Conservation (phyloP, 2,113 vertebrate genomes). For the Columba livia region DNA sequence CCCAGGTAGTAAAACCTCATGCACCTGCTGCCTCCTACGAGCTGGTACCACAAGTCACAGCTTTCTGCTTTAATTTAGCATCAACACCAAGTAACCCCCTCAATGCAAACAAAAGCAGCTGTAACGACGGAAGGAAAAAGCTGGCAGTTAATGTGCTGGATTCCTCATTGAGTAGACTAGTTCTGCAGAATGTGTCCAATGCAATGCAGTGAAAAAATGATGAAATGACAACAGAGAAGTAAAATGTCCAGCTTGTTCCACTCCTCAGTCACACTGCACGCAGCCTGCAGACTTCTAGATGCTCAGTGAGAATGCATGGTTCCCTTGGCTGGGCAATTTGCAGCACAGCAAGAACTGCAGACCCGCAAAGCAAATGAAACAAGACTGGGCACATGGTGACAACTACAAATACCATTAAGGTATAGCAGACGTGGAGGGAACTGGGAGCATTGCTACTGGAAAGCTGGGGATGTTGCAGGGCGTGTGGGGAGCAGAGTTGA, state of each 20-base stretch:
- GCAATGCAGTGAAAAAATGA: not conserved
- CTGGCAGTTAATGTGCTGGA: not conserved
- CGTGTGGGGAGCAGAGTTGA: not conserved
- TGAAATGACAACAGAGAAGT: not conserved
- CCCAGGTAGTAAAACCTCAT: not conserved
- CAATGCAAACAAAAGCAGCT: not conserved
- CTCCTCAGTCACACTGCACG: not conserved
- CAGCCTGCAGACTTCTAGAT: not conserved
- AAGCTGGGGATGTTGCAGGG: not conserved
- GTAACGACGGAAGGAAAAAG: accelerated
- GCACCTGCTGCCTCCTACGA: not conserved
- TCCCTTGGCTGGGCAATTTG: not conserved
- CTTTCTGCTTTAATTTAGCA: not conserved
- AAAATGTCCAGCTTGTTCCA: not conserved
- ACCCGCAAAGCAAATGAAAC: not conserved
- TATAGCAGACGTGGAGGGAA: not conserved
- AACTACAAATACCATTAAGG: not conserved
- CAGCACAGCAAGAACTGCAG: not conserved
- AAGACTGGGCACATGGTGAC: not conserved
- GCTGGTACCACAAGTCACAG: not conserved
- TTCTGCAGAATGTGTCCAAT: not conserved
- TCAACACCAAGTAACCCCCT: not conserved
- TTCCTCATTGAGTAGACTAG: not conserved
- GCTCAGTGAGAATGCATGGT: accelerated
- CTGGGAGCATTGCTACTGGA: not conserved